Evolutionary conservation across 2,113 vertebrate species (phyloP), one percentile per base, ranked within the genome.

Genomic region (Sylvia atricapilla): DNA sequence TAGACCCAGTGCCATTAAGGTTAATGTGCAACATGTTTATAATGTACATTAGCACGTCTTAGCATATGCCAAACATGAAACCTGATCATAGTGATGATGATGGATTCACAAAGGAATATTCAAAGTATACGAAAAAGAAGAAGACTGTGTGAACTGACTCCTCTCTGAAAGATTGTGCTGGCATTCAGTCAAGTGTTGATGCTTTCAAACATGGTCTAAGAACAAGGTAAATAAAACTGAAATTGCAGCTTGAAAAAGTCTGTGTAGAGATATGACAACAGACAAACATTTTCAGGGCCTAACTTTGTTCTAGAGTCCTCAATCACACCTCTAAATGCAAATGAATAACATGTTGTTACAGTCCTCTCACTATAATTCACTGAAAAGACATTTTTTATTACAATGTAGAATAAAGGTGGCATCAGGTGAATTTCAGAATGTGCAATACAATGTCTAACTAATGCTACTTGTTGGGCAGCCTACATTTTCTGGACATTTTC

Each of bases 51-150:
- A 89, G 18, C 2, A 2, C 84, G 86, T 64, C 72, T 80, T 67
- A 96, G 74, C 95, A 96, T 97, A 95, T 97, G 95, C 91, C 68
- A 75, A 69, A 95, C 77, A 84, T 27, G 69, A 95, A 96, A 95
- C 55, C 58, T 91, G 50, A 80, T 90, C 68, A 77, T 73, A 64
- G 78, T 70, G 31, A 92, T 94, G 49, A 94, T 94, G 50, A 74
- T 35, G 43, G 46, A 77, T 64, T 85, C 94, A 93, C 87, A 90
- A 93, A 94, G 50, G 86, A 93, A 81, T 92, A 77, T 8, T 43
- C 6, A 74, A 90, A 46, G 16, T 77, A 77, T 64, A 82, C 53
- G n/a, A 37, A 79, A 92, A 94, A 86, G 55, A 70, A 60, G 33
- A 37, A 79, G 91, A 94, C 79, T 55, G 67, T 4, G 13, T 50